phyloP scores from a whole-genome alignment of 37 sponge, comb jelly and placozoan species.

The Ephydatia muelleri region DNA sequence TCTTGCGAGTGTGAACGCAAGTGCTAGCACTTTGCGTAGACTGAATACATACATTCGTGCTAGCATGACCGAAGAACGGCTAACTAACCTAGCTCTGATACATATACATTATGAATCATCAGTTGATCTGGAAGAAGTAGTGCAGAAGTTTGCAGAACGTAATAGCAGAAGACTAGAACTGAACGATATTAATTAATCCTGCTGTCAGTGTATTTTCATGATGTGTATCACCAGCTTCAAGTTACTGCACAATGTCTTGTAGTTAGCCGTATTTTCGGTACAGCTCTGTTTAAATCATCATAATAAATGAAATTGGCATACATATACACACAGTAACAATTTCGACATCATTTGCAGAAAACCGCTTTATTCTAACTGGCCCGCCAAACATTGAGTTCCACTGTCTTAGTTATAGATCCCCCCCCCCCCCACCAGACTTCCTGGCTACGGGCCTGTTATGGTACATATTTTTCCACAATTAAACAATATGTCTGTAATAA shows the following conservation, averaged over 20 bases:
- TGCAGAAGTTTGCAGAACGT: slow-evolving; percentile 17
- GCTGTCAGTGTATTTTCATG: background rate
- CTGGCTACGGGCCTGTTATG: no score
- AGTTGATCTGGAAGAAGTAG: slow-evolving; percentile 29
- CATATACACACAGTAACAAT: no score
- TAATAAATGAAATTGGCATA: background rate
- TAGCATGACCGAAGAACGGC: slow-evolving; percentile 21
- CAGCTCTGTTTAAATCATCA: background rate
- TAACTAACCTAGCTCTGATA: slow-evolving; percentile 29
- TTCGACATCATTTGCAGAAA: no score
- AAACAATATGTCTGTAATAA: no score
- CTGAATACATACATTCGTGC: slow-evolving; percentile 17
- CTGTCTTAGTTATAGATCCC: no score
- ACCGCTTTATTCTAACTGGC: no score
- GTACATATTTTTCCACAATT: no score
- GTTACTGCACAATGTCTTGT: background rate
- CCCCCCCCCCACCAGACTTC: no score
- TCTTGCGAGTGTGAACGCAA: slow-evolving; percentile 31
- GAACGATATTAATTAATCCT: background rate
- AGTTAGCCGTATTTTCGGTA: background rate
- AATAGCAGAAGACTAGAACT: slow-evolving; percentile 27
- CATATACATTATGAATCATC: slow-evolving; percentile 17
- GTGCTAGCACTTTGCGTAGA: slow-evolving; percentile 11
- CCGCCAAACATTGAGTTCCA: no score
- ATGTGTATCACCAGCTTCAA: background rate